These are phyloP conservation scores for Lepisosteus oculatus DNA, from an alignment of 2,113 vertebrate species.

Conservation along the genomic window DNA sequence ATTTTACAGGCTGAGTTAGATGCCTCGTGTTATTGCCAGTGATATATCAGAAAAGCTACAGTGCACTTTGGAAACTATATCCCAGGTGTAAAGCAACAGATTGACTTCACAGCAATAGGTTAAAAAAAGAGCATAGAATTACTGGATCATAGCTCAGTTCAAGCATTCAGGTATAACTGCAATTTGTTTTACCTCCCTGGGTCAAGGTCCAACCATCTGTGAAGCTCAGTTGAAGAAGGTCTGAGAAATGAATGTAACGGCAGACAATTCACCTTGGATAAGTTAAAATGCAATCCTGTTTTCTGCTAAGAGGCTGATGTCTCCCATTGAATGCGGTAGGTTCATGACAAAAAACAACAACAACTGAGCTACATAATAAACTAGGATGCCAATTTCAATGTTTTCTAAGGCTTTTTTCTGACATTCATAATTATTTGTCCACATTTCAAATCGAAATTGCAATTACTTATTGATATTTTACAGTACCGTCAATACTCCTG, in stretches of 20 bases:
- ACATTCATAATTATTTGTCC: too few relatives aligned
- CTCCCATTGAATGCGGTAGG: constrained; percentile 1
- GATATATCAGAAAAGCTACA: constrained; percentile 17
- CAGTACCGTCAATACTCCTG: too few relatives aligned
- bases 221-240: constrained; percentile 19
- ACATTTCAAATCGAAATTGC: too few relatives aligned
- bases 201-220: constrained; percentile 36
- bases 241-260: constrained; percentile 11
- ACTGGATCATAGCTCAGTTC: constrained; percentile 17
- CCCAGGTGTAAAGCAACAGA: constrained; percentile 17
- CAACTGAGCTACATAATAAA: too few relatives aligned
- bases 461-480: too few relatives aligned
- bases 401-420: too few relatives aligned
- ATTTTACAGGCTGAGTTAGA: constrained; percentile 25
- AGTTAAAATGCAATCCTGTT: neutral
- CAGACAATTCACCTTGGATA: constrained; percentile 13
- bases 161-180: constrained; percentile 20
- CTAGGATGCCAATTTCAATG: too few relatives aligned
- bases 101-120: constrained; percentile 37
- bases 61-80: constrained; percentile 18
- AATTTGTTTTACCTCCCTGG: constrained; percentile 37
- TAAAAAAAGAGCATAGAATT: constrained; percentile 36
- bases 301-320: constrained; percentile 11
- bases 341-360: too few relatives aligned
- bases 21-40: constrained; percentile 2